Evolutionary conservation across 2,797 vertebrate genomes (phyloP).

Genomic region (Limosa lapponica): DNA sequence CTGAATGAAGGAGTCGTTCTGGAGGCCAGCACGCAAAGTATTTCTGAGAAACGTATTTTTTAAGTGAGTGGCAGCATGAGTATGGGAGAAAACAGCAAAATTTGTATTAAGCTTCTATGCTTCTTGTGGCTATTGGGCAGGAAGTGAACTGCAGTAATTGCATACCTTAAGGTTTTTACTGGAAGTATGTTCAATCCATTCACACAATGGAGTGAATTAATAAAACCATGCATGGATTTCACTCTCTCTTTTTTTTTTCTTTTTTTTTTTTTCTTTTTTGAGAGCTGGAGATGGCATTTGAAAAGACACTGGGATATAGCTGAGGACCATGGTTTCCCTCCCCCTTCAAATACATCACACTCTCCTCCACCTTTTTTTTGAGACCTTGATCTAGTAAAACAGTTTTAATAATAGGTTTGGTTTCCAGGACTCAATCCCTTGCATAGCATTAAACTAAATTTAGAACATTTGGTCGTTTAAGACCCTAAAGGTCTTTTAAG

Average conservation of each 20-base stretch:
- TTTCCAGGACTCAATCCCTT: not conserved
- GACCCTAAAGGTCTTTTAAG: not conserved
- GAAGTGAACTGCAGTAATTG: not conserved
- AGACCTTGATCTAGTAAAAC: not conserved
- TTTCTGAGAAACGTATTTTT: not conserved
- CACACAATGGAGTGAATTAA: not conserved
- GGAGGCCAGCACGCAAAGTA: not conserved
- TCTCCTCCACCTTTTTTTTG: not conserved
- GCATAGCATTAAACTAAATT: not conserved
- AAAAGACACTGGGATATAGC: not conserved
- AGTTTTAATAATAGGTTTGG: not conserved
- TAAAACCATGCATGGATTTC: not conserved
- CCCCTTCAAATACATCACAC: not conserved
- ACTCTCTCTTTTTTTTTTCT: fast-evolving
- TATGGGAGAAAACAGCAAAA: not conserved
- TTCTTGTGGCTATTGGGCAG: not conserved
- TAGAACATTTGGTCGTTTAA: not conserved
- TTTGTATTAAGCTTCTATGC: not conserved
- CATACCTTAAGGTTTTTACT: not conserved
- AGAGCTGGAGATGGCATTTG: not conserved
- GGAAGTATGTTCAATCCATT: not conserved
- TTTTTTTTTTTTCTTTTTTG: not conserved
- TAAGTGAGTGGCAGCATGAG: not conserved
- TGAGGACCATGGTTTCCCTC: not conserved
- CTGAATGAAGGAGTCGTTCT: not conserved